A percentile compares a stretch with the other conserved stretches of the same genome.
Conservation (phyloP, 2,888 invertebrate genomes). For the Blera fallax region DNA sequence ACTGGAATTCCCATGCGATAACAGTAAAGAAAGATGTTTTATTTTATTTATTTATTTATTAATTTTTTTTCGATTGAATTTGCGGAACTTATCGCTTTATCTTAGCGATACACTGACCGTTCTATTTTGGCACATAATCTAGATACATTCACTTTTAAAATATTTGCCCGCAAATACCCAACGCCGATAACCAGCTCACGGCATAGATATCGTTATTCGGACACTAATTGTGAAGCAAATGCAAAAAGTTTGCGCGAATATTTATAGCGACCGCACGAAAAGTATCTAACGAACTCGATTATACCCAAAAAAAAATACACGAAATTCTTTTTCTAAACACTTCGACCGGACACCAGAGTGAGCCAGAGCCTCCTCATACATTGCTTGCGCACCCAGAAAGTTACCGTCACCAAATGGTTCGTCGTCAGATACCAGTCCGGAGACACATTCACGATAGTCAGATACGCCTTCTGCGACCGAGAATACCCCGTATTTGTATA, state of each 20-base stretch:
- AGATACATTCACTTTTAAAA: constrained; percentile 20
- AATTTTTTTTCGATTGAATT: not conserved
- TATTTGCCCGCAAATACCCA: constrained; percentile 12
- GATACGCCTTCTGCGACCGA: constrained; percentile 47
- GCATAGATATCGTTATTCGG: not conserved
- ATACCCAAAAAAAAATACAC: not conserved
- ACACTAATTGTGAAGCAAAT: not conserved
- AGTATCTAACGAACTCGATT: constrained; percentile 21
- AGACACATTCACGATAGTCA: constrained; percentile 58
- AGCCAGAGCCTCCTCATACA: constrained; percentile 58
- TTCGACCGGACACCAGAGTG: constrained; percentile 60
- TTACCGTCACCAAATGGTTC: constrained; percentile 61
- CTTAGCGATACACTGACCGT: constrained; percentile 12
- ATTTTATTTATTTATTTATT: not conserved
- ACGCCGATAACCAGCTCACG: constrained; percentile 17
- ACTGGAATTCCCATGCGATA: constrained; percentile 4
- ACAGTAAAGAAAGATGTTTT: not conserved
- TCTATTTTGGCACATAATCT: constrained; percentile 18
- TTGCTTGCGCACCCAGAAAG: constrained; percentile 69
- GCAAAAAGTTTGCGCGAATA: not conserved
- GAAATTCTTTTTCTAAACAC: constrained; percentile 37
- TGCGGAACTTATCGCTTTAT: constrained; percentile 19
- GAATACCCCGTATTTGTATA: constrained; percentile 32
- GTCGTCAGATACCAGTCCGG: constrained; percentile 43
- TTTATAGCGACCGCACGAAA: not conserved